Percentiles rank a stretch among this genome's conserved stretches.
Evolutionary conservation across 2,888 invertebrate genomes (phyloP).

Genomic region (Flexamia atlantica): DNA sequence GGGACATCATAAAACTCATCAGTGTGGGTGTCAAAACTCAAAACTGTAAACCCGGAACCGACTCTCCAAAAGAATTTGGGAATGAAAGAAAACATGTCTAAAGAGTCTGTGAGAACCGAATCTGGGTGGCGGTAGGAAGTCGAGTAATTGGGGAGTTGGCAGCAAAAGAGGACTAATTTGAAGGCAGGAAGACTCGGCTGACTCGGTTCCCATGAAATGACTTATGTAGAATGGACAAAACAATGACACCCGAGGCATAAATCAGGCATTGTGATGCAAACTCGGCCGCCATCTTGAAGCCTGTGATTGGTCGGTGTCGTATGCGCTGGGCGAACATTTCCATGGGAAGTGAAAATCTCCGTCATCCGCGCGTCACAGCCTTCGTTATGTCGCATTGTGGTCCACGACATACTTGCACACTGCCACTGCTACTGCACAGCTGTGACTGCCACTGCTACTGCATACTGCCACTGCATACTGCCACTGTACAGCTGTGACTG

Average conservation of each 20-base stretch:
- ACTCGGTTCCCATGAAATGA: conserved; percentile 55
- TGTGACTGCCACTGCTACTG: neutral
- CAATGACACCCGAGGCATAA: conserved; percentile 50
- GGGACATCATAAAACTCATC: neutral
- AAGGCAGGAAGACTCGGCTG: conserved; percentile 31
- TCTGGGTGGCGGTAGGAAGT: neutral
- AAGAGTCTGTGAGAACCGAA: conserved; percentile 21
- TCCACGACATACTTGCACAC: neutral
- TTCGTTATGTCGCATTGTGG: conserved; percentile 26
- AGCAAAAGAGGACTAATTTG: conserved; percentile 56
- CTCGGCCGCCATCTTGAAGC: conserved; percentile 40
- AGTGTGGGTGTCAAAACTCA: conserved; percentile 18
- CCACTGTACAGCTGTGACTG: no score
- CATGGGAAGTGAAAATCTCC: conserved; percentile 45
- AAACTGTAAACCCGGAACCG: conserved; percentile 34
- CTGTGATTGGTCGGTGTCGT: conserved; percentile 22
- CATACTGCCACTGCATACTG: no score
- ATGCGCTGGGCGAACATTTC: conserved; percentile 45
- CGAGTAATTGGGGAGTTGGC: conserved; percentile 49
- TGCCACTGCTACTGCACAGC: no score
- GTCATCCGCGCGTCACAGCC: conserved; percentile 26
- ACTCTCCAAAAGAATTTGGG: conserved; percentile 14
- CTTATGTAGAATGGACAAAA: conserved; percentile 57
- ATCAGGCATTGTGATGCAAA: conserved; percentile 52
- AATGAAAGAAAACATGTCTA: conserved; percentile 23